These are phyloP conservation scores for Okapia johnstoni DNA, from an alignment of 2,113 vertebrate genomes.

Conservation along the genomic window DNA sequence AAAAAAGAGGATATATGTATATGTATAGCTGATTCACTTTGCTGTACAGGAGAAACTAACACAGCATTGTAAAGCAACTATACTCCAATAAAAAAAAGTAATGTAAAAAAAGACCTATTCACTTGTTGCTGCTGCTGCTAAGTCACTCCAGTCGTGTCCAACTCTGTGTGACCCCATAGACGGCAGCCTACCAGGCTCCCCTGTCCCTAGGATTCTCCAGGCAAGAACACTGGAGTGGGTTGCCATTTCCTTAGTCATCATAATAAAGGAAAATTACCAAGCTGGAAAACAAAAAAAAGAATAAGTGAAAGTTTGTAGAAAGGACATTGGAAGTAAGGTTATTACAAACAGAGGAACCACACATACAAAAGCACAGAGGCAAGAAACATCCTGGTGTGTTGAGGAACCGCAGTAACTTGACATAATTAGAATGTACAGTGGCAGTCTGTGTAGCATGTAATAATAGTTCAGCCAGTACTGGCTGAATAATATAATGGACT, in stretches of 20 bases:
- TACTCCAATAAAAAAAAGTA: not conserved
- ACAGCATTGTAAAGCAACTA: not conserved
- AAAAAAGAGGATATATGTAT: not conserved
- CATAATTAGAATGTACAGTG: too few relatives aligned
- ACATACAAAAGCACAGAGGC: not conserved
- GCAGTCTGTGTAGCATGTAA: fast-evolving
- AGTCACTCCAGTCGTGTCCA: too few relatives aligned
- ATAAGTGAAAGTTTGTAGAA: not conserved
- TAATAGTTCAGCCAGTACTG: not conserved
- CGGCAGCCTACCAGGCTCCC: too few relatives aligned
- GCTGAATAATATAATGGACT: not conserved
- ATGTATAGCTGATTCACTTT: not conserved
- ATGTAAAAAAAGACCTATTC: not conserved
- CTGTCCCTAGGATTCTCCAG: too few relatives aligned
- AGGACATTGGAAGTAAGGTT: not conserved
- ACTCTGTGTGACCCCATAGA: too few relatives aligned
- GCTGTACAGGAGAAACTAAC: not conserved
- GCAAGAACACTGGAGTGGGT: too few relatives aligned
- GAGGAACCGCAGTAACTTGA: too few relatives aligned
- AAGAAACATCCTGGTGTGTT: not conserved
- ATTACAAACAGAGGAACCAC: not conserved
- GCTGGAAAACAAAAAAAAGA: not conserved
- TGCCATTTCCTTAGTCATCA: not conserved
- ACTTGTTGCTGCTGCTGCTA: not conserved
- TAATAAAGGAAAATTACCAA: not conserved